Evolutionary conservation across 2,888 invertebrate genomes (phyloP), one percentile per base, ranked within the genome.

Genomic region (Polyommatus icarus): DNA sequence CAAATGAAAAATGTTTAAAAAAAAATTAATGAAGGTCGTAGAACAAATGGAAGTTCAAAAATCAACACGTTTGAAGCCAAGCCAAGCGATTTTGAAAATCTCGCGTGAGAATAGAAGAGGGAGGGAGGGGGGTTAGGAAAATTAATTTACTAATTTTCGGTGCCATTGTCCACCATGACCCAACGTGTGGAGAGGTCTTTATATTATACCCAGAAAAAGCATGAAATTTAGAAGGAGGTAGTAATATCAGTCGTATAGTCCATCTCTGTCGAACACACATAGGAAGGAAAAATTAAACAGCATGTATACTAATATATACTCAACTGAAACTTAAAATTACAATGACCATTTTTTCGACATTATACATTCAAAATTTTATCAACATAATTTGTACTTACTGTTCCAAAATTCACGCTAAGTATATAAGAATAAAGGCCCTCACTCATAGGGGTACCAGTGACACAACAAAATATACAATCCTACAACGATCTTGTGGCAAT

Each of bases 361-460:
- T 40, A 40, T n/a, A 50, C 15, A 50, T 15, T 50, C 0, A 12
- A 15, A 15, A 46, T 46, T 50, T 4, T 12, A 50, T 3, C 15
- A 46, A 46, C 3, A 50, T 15, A 50, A 50, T 54, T 46, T 10
- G 7, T 54, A 54, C 54, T 54, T 54, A 54, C 54, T 1, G 15
- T 18, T 54, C 54, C 54, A 15, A 10, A 46, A 46, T 5, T 18
- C 5, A 18, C 54, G 12, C 54, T 15, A n/a, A n/a, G n/a, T n/a
- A 15, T 59, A 59, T 67, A 61, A 61, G 12, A 61, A 20, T 59
- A 15, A 67, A 67, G 29, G 20, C 29, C 67, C 67, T 29, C 67
- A 67, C 67, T 67, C 67, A 18, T 67, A 29, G 15, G 67, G 67
- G 59, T 15, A 67, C 67, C 61, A 24, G 24, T 67, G 61, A 24